Evolutionary conservation across 2,113 vertebrate genomes (phyloP), one percentile per base, ranked within the genome.

Genomic region (Pseudorectes ferrugineus): DNA sequence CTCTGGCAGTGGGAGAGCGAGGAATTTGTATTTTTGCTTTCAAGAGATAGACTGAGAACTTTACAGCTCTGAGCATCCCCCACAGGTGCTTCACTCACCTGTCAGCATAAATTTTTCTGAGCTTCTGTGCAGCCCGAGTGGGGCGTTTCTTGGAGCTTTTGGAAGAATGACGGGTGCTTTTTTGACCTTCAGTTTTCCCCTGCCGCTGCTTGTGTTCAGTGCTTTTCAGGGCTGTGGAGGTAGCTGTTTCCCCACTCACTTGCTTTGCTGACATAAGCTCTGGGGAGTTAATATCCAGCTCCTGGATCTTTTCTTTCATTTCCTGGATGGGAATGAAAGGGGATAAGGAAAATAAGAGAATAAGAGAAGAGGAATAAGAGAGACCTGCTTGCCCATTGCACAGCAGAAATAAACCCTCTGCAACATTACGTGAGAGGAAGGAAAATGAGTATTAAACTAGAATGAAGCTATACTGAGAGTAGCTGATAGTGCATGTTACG

Each of bases 61-160:
- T 92, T 8, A 82, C 22, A 80, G 59, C 40, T 72, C n/a, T 67
- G 46, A 92, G 46, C 67, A 86, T 55, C 51, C 26, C n/a, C 29
- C 12, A 52, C 2, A 59, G n/a, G 33, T 51, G 36, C 28, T 59
- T 90, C 62, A 43, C 94, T 96, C 78, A 99, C 98, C 98, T 98
- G 72, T 98, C 98, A 24, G 61, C 96, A 85, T 99, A 98, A 38
- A 98, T 95, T 87, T 99, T 98, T 85, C 73, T 97, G 59, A 98
- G 88, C 54, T 72, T 95, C 33, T 98, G 95, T 22, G 57, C 22
- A n/a, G 97, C 89, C 26, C 95, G 43, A n/a, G 96, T 49, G 17
- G 67, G 92, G 70, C 89, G 92, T 68, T 93, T 97, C 45, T 79
- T 31, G 24, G 92, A 87, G 33, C 40, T 89, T 4, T 42, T 95